These are phyloP conservation scores for Nansenia antarctica DNA, from an alignment of 2,113 vertebrate genomes.

Conservation along the genomic window DNA sequence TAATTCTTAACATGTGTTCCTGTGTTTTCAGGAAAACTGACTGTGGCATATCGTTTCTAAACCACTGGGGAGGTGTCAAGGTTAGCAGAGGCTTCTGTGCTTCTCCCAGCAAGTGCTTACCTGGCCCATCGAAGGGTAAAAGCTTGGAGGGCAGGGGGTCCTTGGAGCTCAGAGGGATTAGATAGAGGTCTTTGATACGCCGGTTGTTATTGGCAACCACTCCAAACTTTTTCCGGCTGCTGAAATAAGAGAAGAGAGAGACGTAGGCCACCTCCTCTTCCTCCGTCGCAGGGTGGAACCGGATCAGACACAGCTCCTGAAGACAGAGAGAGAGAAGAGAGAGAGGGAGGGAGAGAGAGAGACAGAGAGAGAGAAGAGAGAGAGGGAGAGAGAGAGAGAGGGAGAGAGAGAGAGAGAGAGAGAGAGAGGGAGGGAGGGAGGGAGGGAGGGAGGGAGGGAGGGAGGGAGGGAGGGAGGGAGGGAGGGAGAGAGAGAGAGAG, in stretches of 20 bases:
- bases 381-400: neutral
- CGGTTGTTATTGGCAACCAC: conserved; percentile 97
- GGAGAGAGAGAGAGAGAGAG: neutral
- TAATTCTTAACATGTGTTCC: neutral
- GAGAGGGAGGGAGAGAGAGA: neutral
- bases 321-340: neutral
- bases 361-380: neutral
- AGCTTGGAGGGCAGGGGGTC: conserved; percentile 96
- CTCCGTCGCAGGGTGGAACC: conserved; percentile 97
- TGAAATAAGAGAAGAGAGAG: conserved; percentile 98
- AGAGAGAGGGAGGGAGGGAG: neutral
- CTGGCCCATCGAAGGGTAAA: conserved; percentile 98
- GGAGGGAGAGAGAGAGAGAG: neutral
- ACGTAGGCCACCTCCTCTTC: conserved; percentile 97
- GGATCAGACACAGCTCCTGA: conserved; percentile 95
- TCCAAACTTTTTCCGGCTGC: conserved; percentile 93
- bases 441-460: neutral
- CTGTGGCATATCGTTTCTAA: conserved; percentile 4
- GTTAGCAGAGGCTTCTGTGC: neutral
- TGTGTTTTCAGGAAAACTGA: neutral
- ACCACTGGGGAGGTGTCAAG: neutral
- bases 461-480: neutral
- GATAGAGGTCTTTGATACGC: conserved; percentile 97
- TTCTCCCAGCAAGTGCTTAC: conserved; percentile 81
- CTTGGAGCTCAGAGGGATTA: conserved; percentile 93